Base-by-base conservation (phyloP, 2,113 vertebrate genomes). In the Oxyruncus cristatus region DNA sequence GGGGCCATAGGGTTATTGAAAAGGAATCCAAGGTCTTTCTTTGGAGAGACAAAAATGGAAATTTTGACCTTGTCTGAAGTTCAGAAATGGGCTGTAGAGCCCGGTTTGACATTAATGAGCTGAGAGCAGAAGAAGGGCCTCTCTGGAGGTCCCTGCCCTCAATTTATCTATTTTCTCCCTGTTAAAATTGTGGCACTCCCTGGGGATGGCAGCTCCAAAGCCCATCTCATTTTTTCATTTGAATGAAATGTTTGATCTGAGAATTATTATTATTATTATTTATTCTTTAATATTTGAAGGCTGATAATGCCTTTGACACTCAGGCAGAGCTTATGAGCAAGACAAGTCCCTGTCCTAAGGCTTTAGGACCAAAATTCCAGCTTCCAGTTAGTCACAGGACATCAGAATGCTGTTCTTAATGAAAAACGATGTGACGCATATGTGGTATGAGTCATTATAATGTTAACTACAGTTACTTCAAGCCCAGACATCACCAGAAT, bases 401-500 rank as follows among this genome's bases (percentile, higher is more conserved):
- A 92, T 82, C 76, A 76, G 88, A 93, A 96, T 72, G 39, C 83
- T 89, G 86, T 66, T 96, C 83, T 70, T 94, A 94, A 93, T 96
- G 95, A 92, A 96, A 95, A 92, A 49, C 26, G n/a, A 95, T 85
- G 79, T 94, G 95, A 94, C 83, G 93, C 95, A 96, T 93, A 91
- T 72, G 58, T 91, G 95, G 65, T 77, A 72, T 97, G 96, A 97
- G 92, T 96, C 95, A 94, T 94, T 96, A 92, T 84, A 93, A 93
- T 94, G 95, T 90, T 97, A 96, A 96, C 95, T 96, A 95, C 93
- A 89, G 75, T 81, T 91, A 78, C 96, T 97, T 96, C 88, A 92
- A 96, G 86, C 93, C 93, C 86, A 94, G 96, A 94, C 91, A 96
- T 71, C 1, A 0, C 73, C 80, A 91, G 80, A 66, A 78, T 85